Percentiles rank a stretch among this genome's conserved stretches.
Evolutionary conservation across 1,140 invertebrate species (phyloP).

Genomic region (Carposina sasakii): DNA sequence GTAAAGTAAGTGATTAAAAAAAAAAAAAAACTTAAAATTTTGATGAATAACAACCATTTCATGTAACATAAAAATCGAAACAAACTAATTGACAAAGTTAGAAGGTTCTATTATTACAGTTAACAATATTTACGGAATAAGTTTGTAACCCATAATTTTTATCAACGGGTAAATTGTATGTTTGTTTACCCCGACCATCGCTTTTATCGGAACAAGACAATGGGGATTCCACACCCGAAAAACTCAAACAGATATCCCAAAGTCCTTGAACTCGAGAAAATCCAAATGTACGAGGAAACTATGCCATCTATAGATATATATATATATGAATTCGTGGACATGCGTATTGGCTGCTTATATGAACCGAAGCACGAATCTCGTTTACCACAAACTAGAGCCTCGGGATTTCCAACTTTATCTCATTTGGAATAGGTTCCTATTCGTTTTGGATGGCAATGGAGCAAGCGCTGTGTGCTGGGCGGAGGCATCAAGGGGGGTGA

Average conservation of each 20-base stretch:
- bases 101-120: too few relatives aligned
- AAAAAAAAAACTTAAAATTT: too few relatives aligned
- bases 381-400: conserved; percentile 37
- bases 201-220: too few relatives aligned
- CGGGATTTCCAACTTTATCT: conserved; percentile 36
- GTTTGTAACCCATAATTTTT: too few relatives aligned
- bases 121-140: too few relatives aligned
- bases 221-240: conserved; percentile 25
- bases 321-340: conserved; percentile 67
- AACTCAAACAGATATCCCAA: conserved; percentile 52
- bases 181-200: too few relatives aligned
- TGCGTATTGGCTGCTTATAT: conserved; percentile 68
- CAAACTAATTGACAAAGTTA: too few relatives aligned
- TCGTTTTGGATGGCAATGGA: conserved; percentile 29
- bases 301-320: conserved; percentile 61
- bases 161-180: too few relatives aligned
- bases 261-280: conserved; percentile 69
- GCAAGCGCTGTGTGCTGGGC: conserved; percentile 69
- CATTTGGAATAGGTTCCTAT: conserved; percentile 24
- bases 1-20: too few relatives aligned
- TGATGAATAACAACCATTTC: too few relatives aligned
- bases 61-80: too few relatives aligned
- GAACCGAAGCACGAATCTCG: conserved; percentile 63
- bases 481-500: conserved; percentile 65
- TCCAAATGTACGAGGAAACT: conserved; percentile 66